phyloP scores from a whole-genome alignment of 2,888 invertebrate species.

The Mechanitis mazaeus region DNA sequence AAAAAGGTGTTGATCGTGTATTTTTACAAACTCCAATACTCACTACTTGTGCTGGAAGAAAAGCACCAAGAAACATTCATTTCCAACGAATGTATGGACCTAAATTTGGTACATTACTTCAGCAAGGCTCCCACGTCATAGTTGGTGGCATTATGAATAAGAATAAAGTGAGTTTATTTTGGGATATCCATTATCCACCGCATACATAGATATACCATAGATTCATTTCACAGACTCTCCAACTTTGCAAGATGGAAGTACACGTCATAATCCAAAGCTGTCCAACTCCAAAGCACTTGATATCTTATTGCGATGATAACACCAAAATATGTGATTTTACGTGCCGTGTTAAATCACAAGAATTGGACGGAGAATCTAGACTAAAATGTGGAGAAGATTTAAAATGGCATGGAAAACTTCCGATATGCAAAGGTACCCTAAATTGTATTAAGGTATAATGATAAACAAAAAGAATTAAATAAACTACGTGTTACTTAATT shows the following conservation, averaged over 20 bases:
- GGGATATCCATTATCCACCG: constrained; percentile 1
- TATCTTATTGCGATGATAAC: constrained; percentile 46
- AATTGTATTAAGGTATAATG: not conserved
- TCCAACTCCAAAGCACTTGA: constrained; percentile 51
- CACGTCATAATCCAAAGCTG: constrained; percentile 63
- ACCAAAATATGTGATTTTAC: constrained; percentile 55
- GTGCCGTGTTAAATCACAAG: constrained; percentile 49
- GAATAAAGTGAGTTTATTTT: constrained; percentile 45
- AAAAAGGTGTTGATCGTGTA: constrained; percentile 51
- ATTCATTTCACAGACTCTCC: constrained; percentile 50
- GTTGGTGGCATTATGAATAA: constrained; percentile 53
- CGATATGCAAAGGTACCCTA: constrained; percentile 52
- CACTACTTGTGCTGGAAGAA: constrained; percentile 49
- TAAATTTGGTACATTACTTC: constrained; percentile 55
- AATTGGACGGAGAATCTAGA: constrained; percentile 44
- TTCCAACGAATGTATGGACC: constrained; percentile 62
- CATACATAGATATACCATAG: constrained; percentile 24
- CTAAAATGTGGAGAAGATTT: constrained; percentile 50
- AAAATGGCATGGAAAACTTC: constrained; percentile 58
- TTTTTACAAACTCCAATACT: constrained; percentile 52
- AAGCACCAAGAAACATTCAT: constrained; percentile 42
- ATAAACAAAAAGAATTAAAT: no score
- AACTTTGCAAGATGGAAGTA: constrained; percentile 64
- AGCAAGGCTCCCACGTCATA: constrained; percentile 57
- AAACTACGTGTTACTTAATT: no score